phyloP scores from a whole-genome alignment of 2,888 invertebrate genomes.

The Euzophera pinguis region DNA sequence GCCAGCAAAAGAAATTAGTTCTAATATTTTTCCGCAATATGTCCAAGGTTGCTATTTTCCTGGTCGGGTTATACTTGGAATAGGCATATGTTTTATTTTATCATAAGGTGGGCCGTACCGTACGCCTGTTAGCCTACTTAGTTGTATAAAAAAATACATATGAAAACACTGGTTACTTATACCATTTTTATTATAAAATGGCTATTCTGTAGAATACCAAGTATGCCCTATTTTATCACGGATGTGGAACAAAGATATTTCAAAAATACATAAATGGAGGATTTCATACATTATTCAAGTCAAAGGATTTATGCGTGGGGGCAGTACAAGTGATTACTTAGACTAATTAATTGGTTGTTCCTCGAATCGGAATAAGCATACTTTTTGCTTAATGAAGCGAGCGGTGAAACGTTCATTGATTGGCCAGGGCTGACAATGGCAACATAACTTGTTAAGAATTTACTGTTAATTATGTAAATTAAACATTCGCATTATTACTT shows the following conservation, averaged over 20 bases:
- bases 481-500: too few relatives aligned
- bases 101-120: too few relatives aligned
- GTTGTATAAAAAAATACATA: too few relatives aligned
- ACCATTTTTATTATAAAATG: too few relatives aligned
- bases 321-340: constrained; percentile 67
- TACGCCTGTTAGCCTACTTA: too few relatives aligned
- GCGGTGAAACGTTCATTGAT: constrained; percentile 49
- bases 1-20: too few relatives aligned
- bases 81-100: too few relatives aligned
- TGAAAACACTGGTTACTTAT: too few relatives aligned
- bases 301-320: constrained; percentile 59
- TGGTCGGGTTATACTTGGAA: too few relatives aligned
- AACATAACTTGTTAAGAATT: not conserved
- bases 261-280: constrained; percentile 25
- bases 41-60: too few relatives aligned
- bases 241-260: not conserved
- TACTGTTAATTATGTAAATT: too few relatives aligned
- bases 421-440: constrained; percentile 28
- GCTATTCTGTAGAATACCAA: not conserved
- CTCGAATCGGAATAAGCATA: constrained; percentile 65
- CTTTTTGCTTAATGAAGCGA: constrained; percentile 70
- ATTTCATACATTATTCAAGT: constrained; percentile 54
- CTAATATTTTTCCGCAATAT: too few relatives aligned
- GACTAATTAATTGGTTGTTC: constrained; percentile 73
- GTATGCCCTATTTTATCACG: not conserved